A percentile compares a stretch with the other conserved stretches of the same genome.
Evolutionary conservation across 2,888 invertebrate species (phyloP).

Genomic region (Limnephilus auricula): DNA sequence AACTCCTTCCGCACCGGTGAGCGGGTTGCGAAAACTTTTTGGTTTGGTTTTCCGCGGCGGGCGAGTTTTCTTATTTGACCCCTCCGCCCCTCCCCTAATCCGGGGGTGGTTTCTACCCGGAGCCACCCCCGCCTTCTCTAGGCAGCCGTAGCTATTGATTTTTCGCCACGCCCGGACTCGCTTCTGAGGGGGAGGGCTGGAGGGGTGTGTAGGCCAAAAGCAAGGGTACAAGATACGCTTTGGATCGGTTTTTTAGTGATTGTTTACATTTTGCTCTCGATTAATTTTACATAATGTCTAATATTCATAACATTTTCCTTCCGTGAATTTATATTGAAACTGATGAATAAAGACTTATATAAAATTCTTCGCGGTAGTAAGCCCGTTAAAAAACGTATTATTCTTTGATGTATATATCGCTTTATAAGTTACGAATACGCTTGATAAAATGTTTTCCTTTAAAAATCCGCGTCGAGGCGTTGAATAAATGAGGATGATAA

Average conservation of each 20-base stretch:
- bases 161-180: slow-evolving; percentile 66
- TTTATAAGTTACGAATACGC: no score
- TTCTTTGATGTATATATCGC: not conserved
- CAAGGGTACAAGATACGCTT: slow-evolving; percentile 45
- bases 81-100: slow-evolving; percentile 42
- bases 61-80: slow-evolving; percentile 64
- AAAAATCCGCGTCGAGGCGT: slow-evolving; percentile 31
- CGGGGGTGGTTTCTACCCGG: slow-evolving; percentile 50
- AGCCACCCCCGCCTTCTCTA: slow-evolving; percentile 58
- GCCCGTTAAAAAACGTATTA: not conserved
- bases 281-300: not conserved
- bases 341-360: not conserved
- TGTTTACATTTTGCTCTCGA: not conserved
- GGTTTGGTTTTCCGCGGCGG: slow-evolving; percentile 43
- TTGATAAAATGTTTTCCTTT: not conserved
- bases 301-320: not conserved
- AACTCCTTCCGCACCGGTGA: slow-evolving; percentile 62
- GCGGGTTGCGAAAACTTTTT: slow-evolving; percentile 60
- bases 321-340: not conserved
- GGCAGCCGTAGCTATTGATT: slow-evolving; percentile 65
- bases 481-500: slow-evolving; percentile 40
- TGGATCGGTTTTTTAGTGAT: slow-evolving; percentile 37
- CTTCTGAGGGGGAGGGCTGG: slow-evolving; percentile 56
- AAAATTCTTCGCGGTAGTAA: not conserved
- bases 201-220: slow-evolving; percentile 50